Base-by-base conservation (phyloP, 92 coral and sea anemone species). In the Paramuricea clavata region DNA sequence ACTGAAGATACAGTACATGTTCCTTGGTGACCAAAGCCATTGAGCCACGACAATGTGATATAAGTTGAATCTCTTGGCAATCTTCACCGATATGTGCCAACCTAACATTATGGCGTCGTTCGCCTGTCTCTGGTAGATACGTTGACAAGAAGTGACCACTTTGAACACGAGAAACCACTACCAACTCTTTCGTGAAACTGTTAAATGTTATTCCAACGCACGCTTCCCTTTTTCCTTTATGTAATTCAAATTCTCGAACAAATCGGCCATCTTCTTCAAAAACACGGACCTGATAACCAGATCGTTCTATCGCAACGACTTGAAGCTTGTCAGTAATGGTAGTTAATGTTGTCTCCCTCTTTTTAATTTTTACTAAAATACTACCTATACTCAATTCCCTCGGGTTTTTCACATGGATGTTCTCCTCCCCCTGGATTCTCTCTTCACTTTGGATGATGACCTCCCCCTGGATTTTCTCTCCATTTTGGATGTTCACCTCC, bases 201-300 rank as follows among this genome's bases (percentile, higher is more conserved):
- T 60, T 60, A 12, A 60, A 60, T 15, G 68, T 26, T 8, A 60
- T 60, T 23, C 32, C 31, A 60, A 60, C 68, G 7, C 68, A 60
- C 0, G 68, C 9, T 6, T 60, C 68, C 2, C 10, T 8, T n/a
- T 60, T 15, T 4, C 68, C 28, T 60, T 12, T 31, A 15, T 23
- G 32, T 60, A 60, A 60, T 22, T 60, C 68, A 60, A 60, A 60
- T 60, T 60, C 68, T 60, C 68, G 31, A 22, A 28, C 68, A 23
- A 60, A 28, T 26, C 15, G 11, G 6, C 68, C 68, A 26, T 28
- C 31, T 57, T 17, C 8, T 22, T 60, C 31, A 28, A 60, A 60
- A 28, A 60, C 68, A 2, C 33, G 30, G 23, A 60, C 68, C 21
- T n/a, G 68, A 12, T 60, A 28, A 12, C 61, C 61, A 3, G 61